Evolutionary conservation across 2,113 vertebrate species (phyloP).

Genomic region (Neogobius melanostomus): DNA sequence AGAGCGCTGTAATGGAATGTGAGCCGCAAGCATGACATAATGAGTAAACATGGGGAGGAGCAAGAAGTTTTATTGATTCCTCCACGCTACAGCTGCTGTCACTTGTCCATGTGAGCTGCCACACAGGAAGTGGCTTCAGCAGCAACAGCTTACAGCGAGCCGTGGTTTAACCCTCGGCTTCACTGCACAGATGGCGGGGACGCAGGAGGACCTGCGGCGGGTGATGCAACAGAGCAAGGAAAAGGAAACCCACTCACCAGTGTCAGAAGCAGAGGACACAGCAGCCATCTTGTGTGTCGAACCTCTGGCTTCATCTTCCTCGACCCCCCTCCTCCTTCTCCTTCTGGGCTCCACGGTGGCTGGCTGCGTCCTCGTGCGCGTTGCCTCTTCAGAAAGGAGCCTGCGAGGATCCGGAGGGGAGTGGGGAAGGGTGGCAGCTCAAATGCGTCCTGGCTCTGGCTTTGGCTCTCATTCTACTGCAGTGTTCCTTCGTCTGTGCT

Average conservation of each 20-base stretch:
- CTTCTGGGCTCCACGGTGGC: slow-evolving; percentile 63
- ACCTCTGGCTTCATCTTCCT: slow-evolving; percentile 74
- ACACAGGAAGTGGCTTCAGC: slow-evolving; percentile 45
- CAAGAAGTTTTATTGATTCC: slow-evolving; percentile 28
- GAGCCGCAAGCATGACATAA: background rate
- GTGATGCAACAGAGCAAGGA: slow-evolving; percentile 31
- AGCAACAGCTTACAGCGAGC: slow-evolving; percentile 56
- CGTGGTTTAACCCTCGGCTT: background rate
- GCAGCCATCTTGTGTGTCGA: slow-evolving; percentile 79
- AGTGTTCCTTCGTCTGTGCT: slow-evolving; percentile 43
- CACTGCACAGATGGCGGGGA: background rate
- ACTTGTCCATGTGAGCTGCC: slow-evolving; percentile 40
- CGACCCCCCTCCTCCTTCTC: slow-evolving; percentile 65
- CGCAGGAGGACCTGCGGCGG: background rate
- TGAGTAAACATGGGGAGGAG: background rate
- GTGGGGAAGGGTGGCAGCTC: slow-evolving; percentile 41
- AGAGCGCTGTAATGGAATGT: background rate
- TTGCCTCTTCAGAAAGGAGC: slow-evolving; percentile 47
- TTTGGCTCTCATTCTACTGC: slow-evolving; percentile 66
- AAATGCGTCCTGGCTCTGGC: slow-evolving; percentile 50
- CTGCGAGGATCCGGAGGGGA: slow-evolving; percentile 15
- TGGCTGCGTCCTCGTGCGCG: slow-evolving; percentile 13
- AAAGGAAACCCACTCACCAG: slow-evolving; percentile 68
- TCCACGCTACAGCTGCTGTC: slow-evolving; percentile 10
- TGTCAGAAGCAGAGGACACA: slow-evolving; percentile 71